These are phyloP conservation scores for Brachionus asplanchnoidis DNA, from an alignment of 1,140 invertebrate genomes.

Conservation along the genomic window DNA sequence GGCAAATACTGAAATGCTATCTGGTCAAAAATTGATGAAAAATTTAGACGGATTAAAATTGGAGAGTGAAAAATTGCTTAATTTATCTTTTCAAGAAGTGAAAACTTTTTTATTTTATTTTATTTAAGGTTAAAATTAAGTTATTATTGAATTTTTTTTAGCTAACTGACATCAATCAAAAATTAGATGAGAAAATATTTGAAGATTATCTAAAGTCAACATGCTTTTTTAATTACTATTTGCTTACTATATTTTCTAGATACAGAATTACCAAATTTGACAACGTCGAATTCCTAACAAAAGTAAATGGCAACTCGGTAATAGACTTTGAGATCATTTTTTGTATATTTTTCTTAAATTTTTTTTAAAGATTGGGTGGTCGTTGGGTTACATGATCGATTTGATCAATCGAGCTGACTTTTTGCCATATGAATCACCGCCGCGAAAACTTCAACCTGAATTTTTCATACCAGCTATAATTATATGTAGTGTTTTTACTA, in stretches of 20 bases:
- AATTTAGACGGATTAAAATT: not conserved
- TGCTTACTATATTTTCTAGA: not conserved
- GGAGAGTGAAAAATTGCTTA: not conserved
- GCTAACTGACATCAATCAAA: not conserved
- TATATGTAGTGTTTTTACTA: not conserved
- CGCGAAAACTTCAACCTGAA: not conserved
- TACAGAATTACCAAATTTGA: constrained; percentile 23
- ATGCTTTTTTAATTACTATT: constrained; percentile 28
- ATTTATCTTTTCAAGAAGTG: not conserved
- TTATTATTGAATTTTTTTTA: not conserved
- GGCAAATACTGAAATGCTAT: not conserved
- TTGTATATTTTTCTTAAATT: not conserved
- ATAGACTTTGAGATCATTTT: not conserved
- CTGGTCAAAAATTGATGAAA: not conserved
- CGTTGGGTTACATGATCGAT: constrained; percentile 22
- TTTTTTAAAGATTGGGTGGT: constrained; percentile 30
- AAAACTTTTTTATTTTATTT: not conserved
- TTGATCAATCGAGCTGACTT: constrained; percentile 26
- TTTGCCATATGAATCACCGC: constrained; percentile 15
- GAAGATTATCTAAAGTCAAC: constrained; percentile 1
- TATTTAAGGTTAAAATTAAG: not conserved
- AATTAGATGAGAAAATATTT: not conserved
- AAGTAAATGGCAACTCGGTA: not conserved
- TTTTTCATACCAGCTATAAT: constrained; percentile 30
- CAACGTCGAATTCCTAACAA: constrained; percentile 2